Evolutionary conservation across 2,797 vertebrate genomes (phyloP).

Genomic region (Dromococcyx pavoninus): DNA sequence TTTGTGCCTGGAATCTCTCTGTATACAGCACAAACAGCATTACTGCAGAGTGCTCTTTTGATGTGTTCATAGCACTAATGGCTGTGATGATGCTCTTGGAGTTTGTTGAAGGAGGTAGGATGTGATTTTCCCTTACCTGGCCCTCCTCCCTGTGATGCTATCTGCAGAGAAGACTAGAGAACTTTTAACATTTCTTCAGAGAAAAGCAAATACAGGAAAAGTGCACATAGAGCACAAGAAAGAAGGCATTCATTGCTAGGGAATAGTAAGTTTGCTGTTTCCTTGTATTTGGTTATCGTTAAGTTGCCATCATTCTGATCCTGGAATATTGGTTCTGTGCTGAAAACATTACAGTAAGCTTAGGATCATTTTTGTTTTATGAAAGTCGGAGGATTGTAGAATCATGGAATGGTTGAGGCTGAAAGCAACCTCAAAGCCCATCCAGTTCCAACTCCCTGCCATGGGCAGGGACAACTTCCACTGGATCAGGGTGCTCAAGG

Average conservation of each 20-base stretch:
- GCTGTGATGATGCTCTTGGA: not conserved
- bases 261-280: not conserved
- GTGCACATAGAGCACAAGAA: not conserved
- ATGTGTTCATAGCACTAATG: not conserved
- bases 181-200: not conserved
- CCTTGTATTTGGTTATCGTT: not conserved
- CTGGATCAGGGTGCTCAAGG: too few relatives aligned
- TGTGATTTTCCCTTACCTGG: not conserved
- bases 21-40: not conserved
- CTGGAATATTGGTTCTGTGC: not conserved
- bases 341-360: not conserved
- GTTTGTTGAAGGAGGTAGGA: not conserved
- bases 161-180: not conserved
- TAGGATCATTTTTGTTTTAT: not conserved
- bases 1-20: not conserved
- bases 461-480: too few relatives aligned
- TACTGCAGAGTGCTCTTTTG: not conserved
- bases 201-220: not conserved
- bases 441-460: too few relatives aligned
- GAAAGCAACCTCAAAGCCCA: too few relatives aligned
- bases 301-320: not conserved
- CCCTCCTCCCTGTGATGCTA: not conserved
- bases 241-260: not conserved
- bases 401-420: too few relatives aligned
- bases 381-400: not conserved